These are phyloP conservation scores for Lutra lutra DNA, from an alignment of 2,797 vertebrate species.

Conservation along the genomic window DNA sequence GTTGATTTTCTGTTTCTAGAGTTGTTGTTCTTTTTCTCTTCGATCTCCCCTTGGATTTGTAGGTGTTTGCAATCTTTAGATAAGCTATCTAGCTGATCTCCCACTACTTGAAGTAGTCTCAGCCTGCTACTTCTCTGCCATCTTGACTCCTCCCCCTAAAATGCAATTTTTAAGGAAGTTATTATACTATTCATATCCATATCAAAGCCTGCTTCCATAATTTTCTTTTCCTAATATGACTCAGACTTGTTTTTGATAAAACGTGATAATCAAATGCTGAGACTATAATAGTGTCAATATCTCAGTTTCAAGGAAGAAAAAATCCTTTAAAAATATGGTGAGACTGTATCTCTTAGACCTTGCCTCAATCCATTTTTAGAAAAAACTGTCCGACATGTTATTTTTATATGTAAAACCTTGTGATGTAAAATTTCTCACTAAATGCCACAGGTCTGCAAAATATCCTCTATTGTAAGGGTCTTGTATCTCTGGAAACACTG, in stretches of 20 bases:
- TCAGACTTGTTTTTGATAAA: conserved; percentile 55
- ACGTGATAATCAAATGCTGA: conserved; percentile 38
- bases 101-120: too few relatives aligned
- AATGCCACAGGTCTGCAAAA: background rate
- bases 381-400: background rate
- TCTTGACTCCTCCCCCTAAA: too few relatives aligned
- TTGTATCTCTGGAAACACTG: background rate
- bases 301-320: conserved; percentile 57
- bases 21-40: too few relatives aligned
- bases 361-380: conserved; percentile 34
- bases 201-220: conserved; percentile 48
- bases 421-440: background rate
- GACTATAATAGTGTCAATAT: conserved; percentile 40
- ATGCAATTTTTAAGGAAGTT: conserved; percentile 28
- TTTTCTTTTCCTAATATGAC: conserved; percentile 49
- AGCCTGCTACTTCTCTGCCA: too few relatives aligned
- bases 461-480: background rate
- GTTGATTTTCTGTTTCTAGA: too few relatives aligned
- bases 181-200: conserved; percentile 22
- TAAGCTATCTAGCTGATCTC: too few relatives aligned
- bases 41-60: too few relatives aligned
- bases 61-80: too few relatives aligned
- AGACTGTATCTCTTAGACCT: conserved; percentile 22
- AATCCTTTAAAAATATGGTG: conserved; percentile 56
- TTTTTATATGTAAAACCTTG: background rate